Base-by-base conservation (phyloP, 2,888 invertebrate genomes). In the Frankliniella intonsa region DNA sequence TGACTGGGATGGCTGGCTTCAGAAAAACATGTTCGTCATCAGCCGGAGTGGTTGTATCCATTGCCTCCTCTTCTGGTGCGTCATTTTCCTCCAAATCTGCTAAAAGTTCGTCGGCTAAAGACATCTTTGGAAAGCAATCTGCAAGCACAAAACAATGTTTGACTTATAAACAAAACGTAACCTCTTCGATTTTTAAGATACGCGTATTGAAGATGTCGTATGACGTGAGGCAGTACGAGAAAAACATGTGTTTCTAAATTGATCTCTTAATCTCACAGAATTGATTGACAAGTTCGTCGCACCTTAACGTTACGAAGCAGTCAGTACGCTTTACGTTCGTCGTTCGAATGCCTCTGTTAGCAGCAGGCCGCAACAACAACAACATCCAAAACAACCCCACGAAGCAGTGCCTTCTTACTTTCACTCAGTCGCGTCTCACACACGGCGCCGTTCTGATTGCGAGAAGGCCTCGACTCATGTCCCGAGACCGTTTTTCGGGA, bases 71-170 rank as follows among this genome's bases (percentile, higher is more conserved):
- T 9, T 87, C 87, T 82, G 89, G 88, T 2, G 69, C 69, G 85
- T 90, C 90, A 81, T 86, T 87, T 85, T 91, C 91, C 89, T 99
- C 99, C 84, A 99, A 92, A 91, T 99, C 99, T 49, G 99, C 99
- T 82, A 99, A 89, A 84, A 99, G 90, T 89, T 99, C 99, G 87
- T 99, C 99, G 0, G 99, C 99, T 84, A 99, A 89, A 87, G 99
- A 99, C 99, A 99, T 99, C 11, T 76, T 76, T 22, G 25, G 10
- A 25, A 1, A 25, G 22, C 69, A 76, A 12, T 22, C 69, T 76
- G 69, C n/a, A 25, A 5, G 22, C n/a, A 76, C 9, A 25, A 25
- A 1, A 9, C 22, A 76, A 76, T 5, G 38, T 38, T 38, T 3
- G 38, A 8, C 7, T 12, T 25, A 76, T 22, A 22, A n/a, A 12